Evolutionary conservation across 2,113 vertebrate genomes (phyloP), one percentile per base, ranked within the genome.

Genomic region (Meles meles): DNA sequence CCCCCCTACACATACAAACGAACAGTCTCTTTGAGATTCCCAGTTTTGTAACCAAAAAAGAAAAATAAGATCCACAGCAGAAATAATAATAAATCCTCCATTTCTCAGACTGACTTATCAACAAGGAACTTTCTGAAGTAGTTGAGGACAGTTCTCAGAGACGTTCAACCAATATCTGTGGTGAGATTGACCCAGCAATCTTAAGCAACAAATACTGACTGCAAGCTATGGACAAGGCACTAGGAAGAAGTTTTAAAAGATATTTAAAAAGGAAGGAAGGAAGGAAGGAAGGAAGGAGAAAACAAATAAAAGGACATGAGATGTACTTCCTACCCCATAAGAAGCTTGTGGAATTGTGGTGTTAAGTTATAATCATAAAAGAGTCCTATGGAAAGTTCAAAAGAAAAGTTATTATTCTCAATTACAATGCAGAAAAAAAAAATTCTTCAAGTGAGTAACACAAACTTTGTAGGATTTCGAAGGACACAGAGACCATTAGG

Each of bases 1-100:
- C 31, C 17, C 17, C 7, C 34, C 39, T 25, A 49, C 52, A 71
- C 25, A 67, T 27, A 57, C 34, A 90, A 87, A 81, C 44, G 34
- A 80, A 90, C 0, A 80, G 29, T 39, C 34, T 92, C 95, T 94
- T 74, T 93, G 47, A 91, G 55, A 94, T 85, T 93, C 81, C 37
- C 80, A 93, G 85, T 88, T 97, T 95, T 94, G 71, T 88, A 94
- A 94, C 12, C 25, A 27, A 59, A 92, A 82, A 95, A 65, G 23
- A 85, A 94, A 97, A 69, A 88, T 87, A 88, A 90, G 86, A 94
- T 79, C 67, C 52, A 71, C 79, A 93, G 59, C 13, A 90, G 87
- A 93, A 93, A 96, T 90, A 96, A 52, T 47, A 79, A 93, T 69
- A 96, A 93, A 89, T 69, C 42, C 37, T 90, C 29, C 71, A 61